Conservation (phyloP, 2,888 invertebrate genomes). For the Brenthis daphne region DNA sequence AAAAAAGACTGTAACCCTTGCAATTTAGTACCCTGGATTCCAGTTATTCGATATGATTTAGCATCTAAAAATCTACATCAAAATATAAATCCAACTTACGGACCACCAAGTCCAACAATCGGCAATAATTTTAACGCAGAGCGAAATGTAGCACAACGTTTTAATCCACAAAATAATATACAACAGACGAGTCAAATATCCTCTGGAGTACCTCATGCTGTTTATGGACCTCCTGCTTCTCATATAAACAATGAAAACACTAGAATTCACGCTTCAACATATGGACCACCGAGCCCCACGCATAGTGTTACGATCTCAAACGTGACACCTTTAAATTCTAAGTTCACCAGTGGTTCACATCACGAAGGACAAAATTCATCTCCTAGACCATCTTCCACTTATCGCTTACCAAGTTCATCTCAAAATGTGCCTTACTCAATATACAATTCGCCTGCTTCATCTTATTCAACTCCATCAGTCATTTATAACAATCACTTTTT, state of each 20-base stretch:
- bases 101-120: conserved; percentile 70
- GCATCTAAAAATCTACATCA: conserved; percentile 61
- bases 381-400: conserved; percentile 33
- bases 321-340: conserved; percentile 61
- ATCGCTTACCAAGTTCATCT: conserved; percentile 42
- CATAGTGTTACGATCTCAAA: conserved; percentile 63
- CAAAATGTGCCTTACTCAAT: conserved; percentile 47
- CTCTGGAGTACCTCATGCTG: conserved; percentile 55
- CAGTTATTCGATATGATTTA: conserved; percentile 82
- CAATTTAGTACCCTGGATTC: conserved; percentile 91
- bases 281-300: conserved; percentile 56
- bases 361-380: conserved; percentile 43
- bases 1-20: conserved; percentile 88
- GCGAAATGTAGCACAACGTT: conserved; percentile 56
- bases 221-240: conserved; percentile 56
- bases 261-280: conserved; percentile 58
- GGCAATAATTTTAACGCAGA: conserved; percentile 53
- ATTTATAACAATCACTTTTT: conserved; percentile 47
- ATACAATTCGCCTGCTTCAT: conserved; percentile 40
- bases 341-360: conserved; percentile 49
- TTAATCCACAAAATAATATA: conserved; percentile 50
- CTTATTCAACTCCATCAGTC: conserved; percentile 48
- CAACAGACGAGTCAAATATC: conserved; percentile 49
- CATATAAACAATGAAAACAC: conserved; percentile 46
- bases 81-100: conserved; percentile 64